Base-by-base conservation (phyloP, 2,888 invertebrate species). In the Actias luna region DNA sequence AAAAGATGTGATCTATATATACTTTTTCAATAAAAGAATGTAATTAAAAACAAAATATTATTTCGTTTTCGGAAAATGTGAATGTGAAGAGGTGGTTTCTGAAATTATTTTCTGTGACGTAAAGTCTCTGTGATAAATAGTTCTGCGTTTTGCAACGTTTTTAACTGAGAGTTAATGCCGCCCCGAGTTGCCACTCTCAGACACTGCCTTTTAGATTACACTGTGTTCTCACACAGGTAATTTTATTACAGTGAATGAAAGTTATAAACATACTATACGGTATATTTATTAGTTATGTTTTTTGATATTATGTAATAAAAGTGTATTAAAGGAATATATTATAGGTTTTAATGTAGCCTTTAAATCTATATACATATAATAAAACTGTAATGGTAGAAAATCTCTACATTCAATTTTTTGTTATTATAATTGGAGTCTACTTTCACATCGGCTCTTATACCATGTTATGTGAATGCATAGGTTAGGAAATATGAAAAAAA, bases 41-140 rank as follows among this genome's bases (percentile, higher is more conserved):
- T 73, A 85, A 88, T 87, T 82, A 82, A 86, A 88, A 79, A 75
- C 69, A 72, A 76, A 78, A 76, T 77, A 82, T 80, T 84, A 88
- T 87, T 88, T 83, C 87, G n/a, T n/a, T n/a, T 85, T 83, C 72
- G 80, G 80, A 81, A 88, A 89, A 88, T 85, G 83, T 88, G 84
- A 89, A n/a, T n/a, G n/a, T 85, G 89, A 88, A 86, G 85, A 84
- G 85, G 79, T 80, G 84, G 83, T 82, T 82, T 82, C 83, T 80
- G 78, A 79, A 88, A 85, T 88, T 89, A 89, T 89, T 87, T 85
- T 88, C 84, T 77, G 83, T 82, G 87, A 87, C 87, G 82, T 75
- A 84, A 88, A 89, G 86, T 84, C 85, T 75, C 75, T 71, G 69
- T 85, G 87, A 89, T 82, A 88, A 88, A 88, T 88, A 87, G 85